Evolutionary conservation across 2,797 vertebrate genomes (phyloP), one percentile per base, ranked within the genome.

Genomic region (Nyctibius grandis): DNA sequence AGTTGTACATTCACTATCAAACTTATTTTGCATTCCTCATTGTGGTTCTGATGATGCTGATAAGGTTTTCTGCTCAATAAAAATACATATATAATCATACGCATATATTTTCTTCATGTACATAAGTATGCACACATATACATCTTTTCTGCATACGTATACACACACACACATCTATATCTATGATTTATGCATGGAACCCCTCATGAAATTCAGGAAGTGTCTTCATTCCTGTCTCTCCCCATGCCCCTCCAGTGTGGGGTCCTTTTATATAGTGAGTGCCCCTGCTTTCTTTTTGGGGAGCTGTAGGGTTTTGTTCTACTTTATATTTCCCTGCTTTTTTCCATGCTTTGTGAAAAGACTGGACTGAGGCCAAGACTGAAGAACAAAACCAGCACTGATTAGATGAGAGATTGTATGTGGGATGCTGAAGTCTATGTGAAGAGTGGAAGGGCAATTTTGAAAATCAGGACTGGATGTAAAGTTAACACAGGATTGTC

Each of bases 331-430:
- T 85, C 56, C 8, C 53, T 92, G 89, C 64, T 80, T 93, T 88
- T 94, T 91, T 96, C 84, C 75, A 80, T 0, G 3, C 92, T 95
- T 93, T 94, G 26, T 93, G 91, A 85, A 85, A 83, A 93, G 92
- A 40, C 93, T 96, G 95, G 96, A 89, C 92, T 68, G 84, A 83
- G 90, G 96, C 95, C 96, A 96, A 92, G 84, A 83, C 60, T 93
- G 91, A 89, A 85, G 87, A 97, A 97, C 92, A 96, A 96, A 97
- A 96, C 17, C 56, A 93, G 91, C 18, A 31, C 89, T 96, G 93
- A 94, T 93, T 93, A 97, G 87, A 92, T 95, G 93, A 97, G 91
- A 91, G 92, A 82, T 95, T 83, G 95, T 96, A 96, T 95, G 96
- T 96, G 96, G 96, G 93, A 77, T 92, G 93, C 91, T 97, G 76